Evolutionary conservation across 2,113 vertebrate species (phyloP), one percentile per base, ranked within the genome.

Genomic region (Siphamia tubifer): DNA sequence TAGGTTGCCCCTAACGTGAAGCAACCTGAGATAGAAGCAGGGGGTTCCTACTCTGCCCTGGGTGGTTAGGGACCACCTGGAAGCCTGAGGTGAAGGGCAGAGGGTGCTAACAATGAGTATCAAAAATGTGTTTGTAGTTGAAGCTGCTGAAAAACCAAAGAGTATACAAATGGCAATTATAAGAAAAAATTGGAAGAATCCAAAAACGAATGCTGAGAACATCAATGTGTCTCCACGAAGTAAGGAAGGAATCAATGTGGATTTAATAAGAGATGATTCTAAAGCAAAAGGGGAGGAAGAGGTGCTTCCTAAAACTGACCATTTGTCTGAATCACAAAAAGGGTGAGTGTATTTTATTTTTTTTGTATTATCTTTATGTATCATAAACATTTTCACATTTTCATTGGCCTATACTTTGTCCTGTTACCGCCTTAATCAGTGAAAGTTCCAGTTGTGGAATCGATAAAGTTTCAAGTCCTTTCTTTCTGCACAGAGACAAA

Each of bases 261-360:
- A 45, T 15, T 2, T 6, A n/a, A n/a, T 23, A 48, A 57, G 23
- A 68, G 70, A 34, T 2, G 16, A 57, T n/a, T 11, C 36, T n/a
- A 40, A 35, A 27, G 23, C 1, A 9, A 30, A 70, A 21, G 71
- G 67, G 8, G 60, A 31, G 15, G 40, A 45, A 17, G 62, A 69
- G 8, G 51, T 47, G 11, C 24, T 32, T 12, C 4, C 3, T 13
- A 52, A 4, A 2, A 35, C 10, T 8, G 13, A 6, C 4, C 27
- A 34, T 24, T 6, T 25, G 36, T 62, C 60, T 58, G 28, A 16
- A 45, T 64, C 58, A 7, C 20, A 44, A 3, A 42, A 15, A 28
- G 11, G 42, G 79, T 82, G n/a, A 3, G 66, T 56, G 13, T 53
- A 3, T 6, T 4, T 61, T 12, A 45, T 43, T 15, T 28, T 42